Evolutionary conservation across 2,113 vertebrate genomes (phyloP).

Genomic region (Ammospiza nelsoni): DNA sequence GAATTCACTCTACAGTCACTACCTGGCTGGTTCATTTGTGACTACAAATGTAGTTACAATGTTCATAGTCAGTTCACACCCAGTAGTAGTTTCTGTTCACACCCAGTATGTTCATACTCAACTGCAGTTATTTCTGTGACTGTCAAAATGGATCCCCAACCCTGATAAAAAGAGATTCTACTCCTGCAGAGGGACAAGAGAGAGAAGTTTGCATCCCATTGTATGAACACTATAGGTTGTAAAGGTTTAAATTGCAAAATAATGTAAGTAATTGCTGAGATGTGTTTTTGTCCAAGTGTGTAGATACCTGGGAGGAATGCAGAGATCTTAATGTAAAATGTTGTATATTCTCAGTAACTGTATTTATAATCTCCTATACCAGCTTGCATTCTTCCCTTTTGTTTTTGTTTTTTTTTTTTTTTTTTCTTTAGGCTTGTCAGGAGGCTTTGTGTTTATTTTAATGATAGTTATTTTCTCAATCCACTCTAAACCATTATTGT

Average conservation of each 20-base stretch:
- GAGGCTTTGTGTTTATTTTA: background rate
- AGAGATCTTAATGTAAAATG: background rate
- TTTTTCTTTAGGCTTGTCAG: background rate
- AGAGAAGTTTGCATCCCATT: background rate
- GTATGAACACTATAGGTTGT: background rate
- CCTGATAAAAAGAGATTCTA: background rate
- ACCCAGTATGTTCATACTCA: background rate
- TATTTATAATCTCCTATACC: background rate
- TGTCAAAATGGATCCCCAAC: background rate
- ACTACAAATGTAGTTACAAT: too few species aligned
- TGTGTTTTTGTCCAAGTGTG: background rate
- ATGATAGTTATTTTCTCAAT: conserved; percentile 34
- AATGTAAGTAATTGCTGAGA: background rate
- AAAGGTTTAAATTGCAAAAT: background rate
- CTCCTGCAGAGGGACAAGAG: background rate
- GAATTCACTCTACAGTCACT: rapidly evolving
- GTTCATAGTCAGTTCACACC: too few species aligned
- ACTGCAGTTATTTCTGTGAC: background rate
- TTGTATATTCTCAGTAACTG: background rate
- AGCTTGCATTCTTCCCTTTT: background rate
- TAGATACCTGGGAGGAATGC: background rate
- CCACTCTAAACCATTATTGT: background rate
- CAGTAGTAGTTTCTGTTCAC: too few species aligned
- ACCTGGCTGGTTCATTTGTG: background rate
- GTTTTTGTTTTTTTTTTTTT: background rate